Base-by-base conservation (phyloP, 2,797 vertebrate genomes). In the Ficedula albicollis region DNA sequence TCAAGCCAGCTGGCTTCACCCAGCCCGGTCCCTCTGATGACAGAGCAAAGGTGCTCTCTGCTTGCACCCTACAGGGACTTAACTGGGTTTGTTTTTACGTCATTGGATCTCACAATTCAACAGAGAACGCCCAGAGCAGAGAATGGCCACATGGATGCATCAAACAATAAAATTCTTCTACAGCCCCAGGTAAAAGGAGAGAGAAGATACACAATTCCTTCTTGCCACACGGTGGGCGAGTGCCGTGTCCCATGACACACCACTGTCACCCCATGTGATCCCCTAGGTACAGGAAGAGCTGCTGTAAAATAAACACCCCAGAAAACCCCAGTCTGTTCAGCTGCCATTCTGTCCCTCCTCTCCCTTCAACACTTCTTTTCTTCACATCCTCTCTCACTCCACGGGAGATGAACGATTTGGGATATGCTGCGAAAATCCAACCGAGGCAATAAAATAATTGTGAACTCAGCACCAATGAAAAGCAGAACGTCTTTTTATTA, bases 171-270 rank as follows among this genome's bases (percentile, higher is more conserved):
- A 49, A 60, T 11, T 16, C 21, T 66, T 43, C 64, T n/a, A 2
- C 0, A 21, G 32, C 7, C 27, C 12, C 2, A 1, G 43, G n/a
- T 69, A 26, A 64, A 60, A 64, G 13, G 29, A 14, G 15, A 22
- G 43, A 30, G 39, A 23, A 68, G 36, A 43, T 3, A 10, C 4
- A 22, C 25, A 44, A n/a, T 16, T 81, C 46, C 51, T 49, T 16
- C 81, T n/a, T 67, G 83, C 34, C 51, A 67, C 38, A 3, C 0
- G 4, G 44, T 63, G 32, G 51, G 51, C 10, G 56, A 81, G 68
- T 27, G 27, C 58, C 46, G 26, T 0, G 5, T 8, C 26, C 29
- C 51, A 1, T 20, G 9, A 19, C 26, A 14, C 0, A 0, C 6
- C 30, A 25, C 10, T 0, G 1, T 4, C 84, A 63, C 44, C 52